Evolutionary conservation across 2,888 invertebrate species (phyloP).

Genomic region (Geotrupes spiniger): DNA sequence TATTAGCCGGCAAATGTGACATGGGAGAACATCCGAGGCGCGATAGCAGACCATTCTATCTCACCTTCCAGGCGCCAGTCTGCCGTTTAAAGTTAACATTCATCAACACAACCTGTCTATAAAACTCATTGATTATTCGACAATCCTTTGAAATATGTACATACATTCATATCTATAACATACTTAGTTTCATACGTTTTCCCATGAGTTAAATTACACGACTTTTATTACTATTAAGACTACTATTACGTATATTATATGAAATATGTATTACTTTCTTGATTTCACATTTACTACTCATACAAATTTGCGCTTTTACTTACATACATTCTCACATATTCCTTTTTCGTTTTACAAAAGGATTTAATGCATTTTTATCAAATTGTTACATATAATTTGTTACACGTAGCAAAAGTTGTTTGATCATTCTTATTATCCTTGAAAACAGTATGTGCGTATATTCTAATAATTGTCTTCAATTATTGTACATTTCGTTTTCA

Average conservation of each 20-base stretch:
- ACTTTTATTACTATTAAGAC: slow-evolving; percentile 3
- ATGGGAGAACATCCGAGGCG: slow-evolving; percentile 17
- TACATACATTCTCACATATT: neutral
- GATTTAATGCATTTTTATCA: no score
- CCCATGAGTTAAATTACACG: slow-evolving; percentile 4
- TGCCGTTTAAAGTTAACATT: slow-evolving; percentile 43
- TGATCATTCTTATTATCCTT: no score
- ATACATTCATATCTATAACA: slow-evolving; percentile 7
- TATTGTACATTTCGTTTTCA: no score
- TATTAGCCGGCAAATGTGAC: slow-evolving; percentile 6
- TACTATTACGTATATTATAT: slow-evolving; percentile 1
- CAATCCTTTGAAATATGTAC: slow-evolving; percentile 21
- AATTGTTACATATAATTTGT: no score
- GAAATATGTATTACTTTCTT: slow-evolving; percentile 4
- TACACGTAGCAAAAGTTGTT: no score
- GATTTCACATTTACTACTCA: neutral
- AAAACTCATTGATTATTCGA: slow-evolving; percentile 42
- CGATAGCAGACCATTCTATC: slow-evolving; percentile 30
- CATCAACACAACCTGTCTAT: slow-evolving; percentile 43
- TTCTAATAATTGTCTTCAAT: no score
- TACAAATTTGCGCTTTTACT: neutral
- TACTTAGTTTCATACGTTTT: slow-evolving; percentile 5
- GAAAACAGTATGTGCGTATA: no score
- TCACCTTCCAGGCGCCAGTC: slow-evolving; percentile 46
- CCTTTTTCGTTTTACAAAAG: no score